Conservation (phyloP, 2,888 invertebrate genomes). For the Ormyrus labotus region DNA sequence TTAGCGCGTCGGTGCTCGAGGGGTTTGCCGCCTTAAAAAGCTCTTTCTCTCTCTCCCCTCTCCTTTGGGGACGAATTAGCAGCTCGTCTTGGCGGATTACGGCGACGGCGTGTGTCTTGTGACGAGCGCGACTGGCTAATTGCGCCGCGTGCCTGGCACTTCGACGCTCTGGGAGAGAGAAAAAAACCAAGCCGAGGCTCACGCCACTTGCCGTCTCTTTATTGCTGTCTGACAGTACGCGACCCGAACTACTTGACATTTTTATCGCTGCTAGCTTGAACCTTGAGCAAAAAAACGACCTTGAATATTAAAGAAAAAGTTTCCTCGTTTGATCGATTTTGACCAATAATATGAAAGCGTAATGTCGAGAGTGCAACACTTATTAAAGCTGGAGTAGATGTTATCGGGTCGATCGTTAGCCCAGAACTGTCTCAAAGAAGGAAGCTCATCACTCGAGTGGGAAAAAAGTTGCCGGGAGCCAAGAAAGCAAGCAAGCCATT, state of each 20-base stretch:
- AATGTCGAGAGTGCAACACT: too few relatives aligned
- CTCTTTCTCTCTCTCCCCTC: conserved; percentile 14
- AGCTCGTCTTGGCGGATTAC: not conserved
- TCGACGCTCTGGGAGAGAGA: conserved; percentile 43
- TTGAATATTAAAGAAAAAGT: too few relatives aligned
- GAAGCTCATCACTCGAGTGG: too few relatives aligned
- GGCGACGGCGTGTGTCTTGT: conserved; percentile 5
- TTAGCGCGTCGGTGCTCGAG: not conserved
- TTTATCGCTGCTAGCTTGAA: not conserved
- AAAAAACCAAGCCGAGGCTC: too few relatives aligned
- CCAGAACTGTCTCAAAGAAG: not conserved
- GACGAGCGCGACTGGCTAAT: conserved; percentile 34
- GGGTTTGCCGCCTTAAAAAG: not conserved
- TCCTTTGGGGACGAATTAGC: not conserved
- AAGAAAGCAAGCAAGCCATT: not conserved
- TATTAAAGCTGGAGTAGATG: not conserved
- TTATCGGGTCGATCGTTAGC: not conserved
- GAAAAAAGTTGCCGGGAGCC: too few relatives aligned
- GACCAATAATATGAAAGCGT: too few relatives aligned
- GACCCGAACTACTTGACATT: conserved; percentile 9
- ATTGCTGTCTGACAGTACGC: conserved; percentile 4
- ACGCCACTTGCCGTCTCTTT: not conserved
- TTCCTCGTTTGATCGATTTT: too few relatives aligned
- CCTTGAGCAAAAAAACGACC: too few relatives aligned
- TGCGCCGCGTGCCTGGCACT: conserved; percentile 64